A percentile compares a stretch with the other conserved stretches of the same genome.
Evolutionary conservation across 2,113 vertebrate genomes (phyloP).

Genomic region (Machaerirhynchus nigripectus): DNA sequence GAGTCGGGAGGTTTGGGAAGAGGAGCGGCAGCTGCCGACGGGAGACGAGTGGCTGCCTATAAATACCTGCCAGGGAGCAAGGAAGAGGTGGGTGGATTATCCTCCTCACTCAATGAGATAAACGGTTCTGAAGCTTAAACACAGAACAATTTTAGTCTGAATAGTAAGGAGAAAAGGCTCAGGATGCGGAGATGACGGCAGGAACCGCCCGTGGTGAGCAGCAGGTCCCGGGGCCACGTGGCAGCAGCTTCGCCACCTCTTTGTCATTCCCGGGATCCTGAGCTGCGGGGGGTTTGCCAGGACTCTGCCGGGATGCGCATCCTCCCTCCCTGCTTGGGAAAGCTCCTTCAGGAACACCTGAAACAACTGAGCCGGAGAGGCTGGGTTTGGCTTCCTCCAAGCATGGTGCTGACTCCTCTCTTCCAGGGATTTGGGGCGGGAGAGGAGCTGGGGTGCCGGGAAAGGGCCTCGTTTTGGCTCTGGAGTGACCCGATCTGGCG

Average conservation of each 20-base stretch:
- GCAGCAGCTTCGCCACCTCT: not conserved
- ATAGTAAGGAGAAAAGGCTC: conserved; percentile 48
- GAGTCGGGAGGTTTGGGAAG: not conserved
- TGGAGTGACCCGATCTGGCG: fast-evolving
- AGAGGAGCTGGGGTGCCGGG: not conserved
- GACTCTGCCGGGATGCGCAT: not conserved
- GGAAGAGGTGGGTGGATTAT: conserved; percentile 67
- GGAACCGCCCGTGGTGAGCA: not conserved
- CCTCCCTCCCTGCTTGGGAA: not conserved
- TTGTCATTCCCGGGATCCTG: not conserved
- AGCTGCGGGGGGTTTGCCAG: fast-evolving
- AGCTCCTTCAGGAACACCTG: not conserved
- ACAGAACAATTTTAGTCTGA: conserved; percentile 57
- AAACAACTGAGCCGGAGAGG: not conserved
- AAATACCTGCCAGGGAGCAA: conserved; percentile 61
- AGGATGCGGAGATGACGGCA: not conserved
- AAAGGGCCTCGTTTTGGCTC: not conserved
- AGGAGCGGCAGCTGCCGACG: not conserved
- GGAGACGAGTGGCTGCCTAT: conserved; percentile 52
- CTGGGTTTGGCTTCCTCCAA: not conserved
- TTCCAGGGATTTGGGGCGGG: not conserved
- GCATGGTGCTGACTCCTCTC: fast-evolving
- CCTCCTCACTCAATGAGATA: conserved; percentile 67
- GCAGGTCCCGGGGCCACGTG: not conserved
- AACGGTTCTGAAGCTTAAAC: conserved; percentile 58